These are phyloP conservation scores for Gallinago solitaria DNA, from an alignment of 2,797 vertebrate species.

Conservation along the genomic window DNA sequence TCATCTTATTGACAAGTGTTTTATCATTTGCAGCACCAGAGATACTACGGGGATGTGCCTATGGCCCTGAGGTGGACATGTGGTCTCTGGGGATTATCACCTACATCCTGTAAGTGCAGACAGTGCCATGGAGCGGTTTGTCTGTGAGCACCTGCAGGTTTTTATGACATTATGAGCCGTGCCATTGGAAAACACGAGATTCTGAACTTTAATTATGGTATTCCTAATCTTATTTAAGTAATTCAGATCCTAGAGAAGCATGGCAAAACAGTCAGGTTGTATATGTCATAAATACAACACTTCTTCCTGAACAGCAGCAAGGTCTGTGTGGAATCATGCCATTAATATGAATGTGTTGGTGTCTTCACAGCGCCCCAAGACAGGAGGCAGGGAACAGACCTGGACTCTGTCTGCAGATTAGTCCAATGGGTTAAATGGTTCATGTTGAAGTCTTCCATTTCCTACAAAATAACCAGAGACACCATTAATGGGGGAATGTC, in stretches of 20 bases:
- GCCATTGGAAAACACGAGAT: neutral
- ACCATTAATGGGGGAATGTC: neutral
- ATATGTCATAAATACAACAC: neutral
- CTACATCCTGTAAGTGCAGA: slow-evolving; percentile 87
- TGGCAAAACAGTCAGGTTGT: neutral
- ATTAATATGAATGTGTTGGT: neutral
- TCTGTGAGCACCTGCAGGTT: neutral
- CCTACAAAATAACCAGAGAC: neutral
- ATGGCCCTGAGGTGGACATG: slow-evolving; percentile 90
- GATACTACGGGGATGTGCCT: slow-evolving; percentile 87
- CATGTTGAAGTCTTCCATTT: neutral
- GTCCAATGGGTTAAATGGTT: neutral
- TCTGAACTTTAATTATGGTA: neutral
- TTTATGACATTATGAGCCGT: neutral
- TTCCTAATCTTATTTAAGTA: neutral
- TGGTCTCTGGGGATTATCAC: slow-evolving; percentile 91
- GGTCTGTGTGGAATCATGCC: neutral
- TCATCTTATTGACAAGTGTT: slow-evolving; percentile 24
- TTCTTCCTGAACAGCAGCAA: neutral
- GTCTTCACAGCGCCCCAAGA: neutral
- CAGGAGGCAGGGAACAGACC: neutral
- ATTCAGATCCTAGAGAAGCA: neutral
- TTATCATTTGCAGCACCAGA: slow-evolving; percentile 83
- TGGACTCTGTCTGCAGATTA: neutral
- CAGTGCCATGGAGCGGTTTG: neutral